Percentiles rank a stretch among this genome's conserved stretches.
Evolutionary conservation across 2,888 invertebrate genomes (phyloP).

Genomic region (Cryptus armator): DNA sequence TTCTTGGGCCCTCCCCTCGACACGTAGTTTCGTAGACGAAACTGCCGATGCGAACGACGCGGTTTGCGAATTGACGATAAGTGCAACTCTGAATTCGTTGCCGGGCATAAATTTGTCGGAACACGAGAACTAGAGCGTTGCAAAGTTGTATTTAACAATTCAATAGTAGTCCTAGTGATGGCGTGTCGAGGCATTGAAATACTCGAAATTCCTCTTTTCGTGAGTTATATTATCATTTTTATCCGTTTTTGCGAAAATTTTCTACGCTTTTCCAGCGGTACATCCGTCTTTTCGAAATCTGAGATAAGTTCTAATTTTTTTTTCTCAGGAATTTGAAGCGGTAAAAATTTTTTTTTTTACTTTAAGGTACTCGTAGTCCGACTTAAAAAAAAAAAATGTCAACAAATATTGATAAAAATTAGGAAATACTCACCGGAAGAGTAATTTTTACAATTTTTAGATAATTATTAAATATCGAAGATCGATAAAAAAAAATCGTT

Average conservation of each 20-base stretch:
- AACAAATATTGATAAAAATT: no score
- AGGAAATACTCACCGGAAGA: no score
- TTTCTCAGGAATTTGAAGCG: no score
- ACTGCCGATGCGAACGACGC: constrained; percentile 17
- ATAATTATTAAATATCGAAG: no score
- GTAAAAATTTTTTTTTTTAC: no score
- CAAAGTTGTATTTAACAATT: neutral
- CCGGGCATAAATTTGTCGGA: constrained; percentile 21
- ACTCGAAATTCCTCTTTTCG: neutral
- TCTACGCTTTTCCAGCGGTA: no score
- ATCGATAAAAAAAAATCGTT: no score
- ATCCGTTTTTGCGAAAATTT: neutral
- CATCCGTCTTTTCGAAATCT: no score
- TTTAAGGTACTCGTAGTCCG: no score
- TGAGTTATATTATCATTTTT: neutral
- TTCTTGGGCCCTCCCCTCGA: neutral
- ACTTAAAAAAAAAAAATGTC: no score
- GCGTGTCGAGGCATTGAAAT: neutral
- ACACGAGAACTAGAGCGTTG: constrained; percentile 14
- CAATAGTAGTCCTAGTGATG: neutral
- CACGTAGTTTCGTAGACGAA: neutral
- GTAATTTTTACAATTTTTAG: no score
- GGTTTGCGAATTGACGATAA: constrained; percentile 13
- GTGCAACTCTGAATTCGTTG: neutral
- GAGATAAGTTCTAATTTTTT: no score